Evolutionary conservation across 2,797 vertebrate genomes (phyloP).

Genomic region (Periparus ater): DNA sequence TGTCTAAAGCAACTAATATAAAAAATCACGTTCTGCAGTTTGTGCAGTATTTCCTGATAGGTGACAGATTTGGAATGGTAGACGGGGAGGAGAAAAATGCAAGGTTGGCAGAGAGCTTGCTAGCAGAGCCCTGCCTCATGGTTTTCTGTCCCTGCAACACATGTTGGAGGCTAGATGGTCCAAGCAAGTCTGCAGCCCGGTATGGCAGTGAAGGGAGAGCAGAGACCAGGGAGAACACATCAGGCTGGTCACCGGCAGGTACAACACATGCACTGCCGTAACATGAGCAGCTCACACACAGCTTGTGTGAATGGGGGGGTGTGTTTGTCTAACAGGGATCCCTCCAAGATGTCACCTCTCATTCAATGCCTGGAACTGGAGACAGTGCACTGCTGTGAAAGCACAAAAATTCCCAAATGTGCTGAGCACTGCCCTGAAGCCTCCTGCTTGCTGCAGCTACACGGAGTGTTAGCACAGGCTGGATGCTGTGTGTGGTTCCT

Average conservation of each 20-base stretch:
- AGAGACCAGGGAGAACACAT: neutral
- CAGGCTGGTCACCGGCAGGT: neutral
- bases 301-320: neutral
- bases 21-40: neutral
- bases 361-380: neutral
- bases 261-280: rapidly evolving
- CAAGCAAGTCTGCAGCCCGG: neutral
- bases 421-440: neutral
- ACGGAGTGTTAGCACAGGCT: rapidly evolving
- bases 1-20: neutral
- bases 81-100: neutral
- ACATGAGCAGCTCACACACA: neutral
- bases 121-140: neutral
- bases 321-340: neutral
- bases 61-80: neutral
- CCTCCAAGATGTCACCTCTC: neutral
- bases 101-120: neutral
- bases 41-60: neutral
- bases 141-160: neutral
- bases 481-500: neutral
- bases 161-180: neutral
- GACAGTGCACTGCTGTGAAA: neutral
- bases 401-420: neutral
- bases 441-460: neutral
- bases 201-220: neutral